phyloP scores from a whole-genome alignment of 2,797 vertebrate species.

The Caiman crocodilus region DNA sequence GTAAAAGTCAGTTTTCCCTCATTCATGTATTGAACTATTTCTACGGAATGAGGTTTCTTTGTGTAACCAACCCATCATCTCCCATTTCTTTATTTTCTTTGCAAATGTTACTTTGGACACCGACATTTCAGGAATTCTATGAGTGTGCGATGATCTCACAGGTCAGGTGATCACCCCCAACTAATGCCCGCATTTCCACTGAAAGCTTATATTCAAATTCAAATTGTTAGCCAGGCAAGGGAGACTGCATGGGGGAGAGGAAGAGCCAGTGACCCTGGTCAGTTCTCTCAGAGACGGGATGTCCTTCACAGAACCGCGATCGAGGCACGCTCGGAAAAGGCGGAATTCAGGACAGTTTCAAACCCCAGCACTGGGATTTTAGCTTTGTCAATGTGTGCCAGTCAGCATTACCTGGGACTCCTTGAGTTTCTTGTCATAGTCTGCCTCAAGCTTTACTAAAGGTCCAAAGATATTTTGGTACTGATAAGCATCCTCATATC shows the following conservation, averaged over 20 bases:
- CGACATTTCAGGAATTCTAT: neutral
- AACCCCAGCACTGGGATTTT: neutral
- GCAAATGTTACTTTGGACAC: neutral
- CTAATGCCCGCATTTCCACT: neutral
- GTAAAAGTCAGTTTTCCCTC: neutral
- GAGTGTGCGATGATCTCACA: neutral
- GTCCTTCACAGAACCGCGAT: neutral
- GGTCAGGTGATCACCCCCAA: neutral
- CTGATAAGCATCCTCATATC: conserved; percentile 98
- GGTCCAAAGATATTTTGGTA: conserved; percentile 99
- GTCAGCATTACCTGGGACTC: conserved; percentile 92
- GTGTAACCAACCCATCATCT: neutral
- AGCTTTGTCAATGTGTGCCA: too few species aligned
- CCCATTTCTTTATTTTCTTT: neutral
- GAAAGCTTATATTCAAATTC: neutral
- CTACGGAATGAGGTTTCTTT: neutral
- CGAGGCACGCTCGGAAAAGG: neutral
- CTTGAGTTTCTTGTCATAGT: conserved; percentile 99
- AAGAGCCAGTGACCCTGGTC: neutral
- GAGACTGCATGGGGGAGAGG: neutral
- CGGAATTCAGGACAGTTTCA: neutral
- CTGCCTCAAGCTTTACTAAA: conserved; percentile 97
- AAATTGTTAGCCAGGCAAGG: neutral
- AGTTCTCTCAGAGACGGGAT: neutral
- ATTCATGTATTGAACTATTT: neutral